A percentile compares a stretch with the other conserved stretches of the same genome.
Conservation (phyloP, 2,888 invertebrate genomes). For the Agriopis aurantiaria region DNA sequence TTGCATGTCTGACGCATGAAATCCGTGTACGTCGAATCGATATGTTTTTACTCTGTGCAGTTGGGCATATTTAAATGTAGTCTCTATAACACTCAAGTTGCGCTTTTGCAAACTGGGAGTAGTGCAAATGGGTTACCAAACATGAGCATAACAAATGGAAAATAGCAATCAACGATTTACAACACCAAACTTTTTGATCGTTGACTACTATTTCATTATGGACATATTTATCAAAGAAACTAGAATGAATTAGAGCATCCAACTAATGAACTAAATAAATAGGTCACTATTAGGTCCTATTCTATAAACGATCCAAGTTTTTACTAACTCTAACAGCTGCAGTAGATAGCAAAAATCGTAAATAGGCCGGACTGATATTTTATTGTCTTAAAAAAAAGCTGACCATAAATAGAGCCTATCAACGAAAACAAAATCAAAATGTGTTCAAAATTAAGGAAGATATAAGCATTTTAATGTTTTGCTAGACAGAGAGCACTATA, state of each 20-base stretch:
- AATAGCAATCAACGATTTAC: conserved; percentile 10
- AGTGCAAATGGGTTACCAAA: conserved; percentile 18
- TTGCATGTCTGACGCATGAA: too few species aligned
- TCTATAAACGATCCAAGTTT: not conserved
- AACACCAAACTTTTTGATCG: not conserved
- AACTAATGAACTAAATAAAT: not conserved
- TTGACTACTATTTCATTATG: conserved; percentile 11
- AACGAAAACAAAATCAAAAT: too few species aligned
- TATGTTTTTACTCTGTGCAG: not conserved
- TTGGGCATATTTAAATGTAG: conserved; percentile 30
- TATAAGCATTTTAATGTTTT: too few species aligned
- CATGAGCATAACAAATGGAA: not conserved
- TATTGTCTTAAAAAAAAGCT: too few species aligned
- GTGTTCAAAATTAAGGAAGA: too few species aligned
- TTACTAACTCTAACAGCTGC: not conserved
- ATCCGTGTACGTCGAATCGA: not conserved
- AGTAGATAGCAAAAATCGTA: not conserved
- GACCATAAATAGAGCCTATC: too few species aligned
- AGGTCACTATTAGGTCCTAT: not conserved
- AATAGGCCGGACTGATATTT: not conserved
- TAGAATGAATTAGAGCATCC: not conserved
- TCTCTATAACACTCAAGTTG: conserved; percentile 52
- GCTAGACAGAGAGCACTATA: too few species aligned
- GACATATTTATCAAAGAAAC: not conserved
- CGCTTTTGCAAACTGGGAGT: conserved; percentile 40